A percentile compares a stretch with the other conserved stretches of the same genome.
phyloP scores from a whole-genome alignment of 2,888 invertebrate species.

The Germaria angustata region DNA sequence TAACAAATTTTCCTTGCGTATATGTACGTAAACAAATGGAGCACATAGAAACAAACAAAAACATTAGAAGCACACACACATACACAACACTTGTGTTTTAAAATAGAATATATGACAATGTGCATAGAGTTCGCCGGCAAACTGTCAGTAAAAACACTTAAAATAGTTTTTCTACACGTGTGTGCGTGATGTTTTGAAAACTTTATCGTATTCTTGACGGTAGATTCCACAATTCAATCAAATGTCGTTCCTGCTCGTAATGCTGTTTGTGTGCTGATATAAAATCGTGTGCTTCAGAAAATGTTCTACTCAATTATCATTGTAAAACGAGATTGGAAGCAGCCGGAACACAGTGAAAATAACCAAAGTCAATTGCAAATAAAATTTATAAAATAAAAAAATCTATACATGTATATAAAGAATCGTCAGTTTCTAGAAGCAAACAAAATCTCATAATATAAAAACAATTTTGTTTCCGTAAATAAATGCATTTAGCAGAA shows the following conservation, averaged over 20 bases:
- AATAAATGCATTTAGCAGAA: conserved; percentile 31
- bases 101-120: conserved; percentile 34
- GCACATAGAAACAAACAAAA: conserved; percentile 19
- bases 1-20: conserved; percentile 17
- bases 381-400: background rate
- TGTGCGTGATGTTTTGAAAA: conserved; percentile 22
- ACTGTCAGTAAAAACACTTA: conserved; percentile 23
- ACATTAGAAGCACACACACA: background rate
- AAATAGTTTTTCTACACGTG: conserved; percentile 18
- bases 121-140: conserved; percentile 19
- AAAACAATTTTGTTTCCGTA: conserved; percentile 52
- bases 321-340: conserved; percentile 57
- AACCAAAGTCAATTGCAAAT: background rate
- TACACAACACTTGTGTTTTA: background rate
- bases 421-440: conserved; percentile 5
- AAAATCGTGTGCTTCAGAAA: conserved; percentile 54
- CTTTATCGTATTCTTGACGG: conserved; percentile 23
- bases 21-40: conserved; percentile 42
- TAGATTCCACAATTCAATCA: conserved; percentile 23
- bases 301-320: conserved; percentile 58
- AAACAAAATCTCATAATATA: conserved; percentile 8
- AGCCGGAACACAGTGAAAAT: conserved; percentile 21
- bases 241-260: background rate
- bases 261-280: conserved; percentile 48
- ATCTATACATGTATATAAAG: background rate